These are phyloP conservation scores for Damaliscus lunatus DNA, from an alignment of 2,113 vertebrate genomes.

Conservation along the genomic window DNA sequence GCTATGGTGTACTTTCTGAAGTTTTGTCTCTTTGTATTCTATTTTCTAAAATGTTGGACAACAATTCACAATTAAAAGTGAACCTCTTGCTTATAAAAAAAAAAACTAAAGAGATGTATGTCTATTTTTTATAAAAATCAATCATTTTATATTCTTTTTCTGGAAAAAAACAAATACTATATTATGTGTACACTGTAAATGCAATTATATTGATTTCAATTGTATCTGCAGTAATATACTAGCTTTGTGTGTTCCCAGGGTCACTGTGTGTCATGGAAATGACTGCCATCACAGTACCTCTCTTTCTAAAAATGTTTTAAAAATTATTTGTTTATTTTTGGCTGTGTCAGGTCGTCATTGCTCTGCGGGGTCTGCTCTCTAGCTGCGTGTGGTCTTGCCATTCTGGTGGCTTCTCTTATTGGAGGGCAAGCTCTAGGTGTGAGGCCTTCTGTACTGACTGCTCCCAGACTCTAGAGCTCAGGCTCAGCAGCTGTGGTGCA, in stretches of 20 bases:
- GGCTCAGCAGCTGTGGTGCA: neutral
- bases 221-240: no score
- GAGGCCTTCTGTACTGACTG: neutral
- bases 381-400: rapidly evolving
- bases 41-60: neutral
- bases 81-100: neutral
- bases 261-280: rapidly evolving
- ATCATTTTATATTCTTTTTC: neutral
- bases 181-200: neutral
- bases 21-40: neutral
- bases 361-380: neutral
- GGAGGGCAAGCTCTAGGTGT: neutral
- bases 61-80: neutral
- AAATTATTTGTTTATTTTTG: neutral
- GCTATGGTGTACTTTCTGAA: neutral
- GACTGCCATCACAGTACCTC: rapidly evolving
- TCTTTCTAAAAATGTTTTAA: neutral
- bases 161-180: neutral
- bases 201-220: neutral
- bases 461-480: neutral
- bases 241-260: neutral
- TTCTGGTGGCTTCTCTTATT: neutral
- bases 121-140: neutral
- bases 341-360: neutral
- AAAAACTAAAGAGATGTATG: neutral